Percentiles rank a stretch among this genome's conserved stretches.
These are phyloP conservation scores for Argyra leucocephala DNA, from an alignment of 2,888 invertebrate genomes.

Conservation along the genomic window DNA sequence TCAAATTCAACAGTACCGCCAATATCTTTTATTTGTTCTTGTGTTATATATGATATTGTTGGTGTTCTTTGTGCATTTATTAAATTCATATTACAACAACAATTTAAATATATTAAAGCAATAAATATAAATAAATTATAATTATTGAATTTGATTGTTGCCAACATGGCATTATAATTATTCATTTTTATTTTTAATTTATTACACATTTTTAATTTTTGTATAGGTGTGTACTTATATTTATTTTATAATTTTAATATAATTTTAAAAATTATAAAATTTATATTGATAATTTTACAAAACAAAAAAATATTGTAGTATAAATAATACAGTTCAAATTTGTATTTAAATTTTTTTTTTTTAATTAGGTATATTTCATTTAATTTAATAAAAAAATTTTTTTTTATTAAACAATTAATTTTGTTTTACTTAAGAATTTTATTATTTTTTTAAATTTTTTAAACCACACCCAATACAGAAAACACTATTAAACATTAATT, in stretches of 20 bases:
- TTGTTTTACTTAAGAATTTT: background rate
- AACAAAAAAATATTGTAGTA: background rate
- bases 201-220: background rate
- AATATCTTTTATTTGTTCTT: conserved; percentile 85
- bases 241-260: background rate
- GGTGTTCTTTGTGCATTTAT: conserved; percentile 61
- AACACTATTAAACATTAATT: background rate
- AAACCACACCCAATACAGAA: background rate
- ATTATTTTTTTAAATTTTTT: background rate
- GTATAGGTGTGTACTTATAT: background rate
- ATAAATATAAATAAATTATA: background rate
- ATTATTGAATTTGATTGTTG: background rate
- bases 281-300: background rate
- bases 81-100: background rate
- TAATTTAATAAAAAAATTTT: background rate
- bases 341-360: background rate
- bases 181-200: background rate
- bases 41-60: conserved; percentile 82
- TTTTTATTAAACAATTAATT: background rate
- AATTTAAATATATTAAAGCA: background rate
- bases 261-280: background rate
- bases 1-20: conserved; percentile 79
- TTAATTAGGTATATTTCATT: background rate
- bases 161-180: background rate
- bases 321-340: background rate